Percentiles rank a stretch among this genome's conserved stretches.
Conservation (phyloP, 2,797 vertebrate species). For the Diceros bicornis region DNA sequence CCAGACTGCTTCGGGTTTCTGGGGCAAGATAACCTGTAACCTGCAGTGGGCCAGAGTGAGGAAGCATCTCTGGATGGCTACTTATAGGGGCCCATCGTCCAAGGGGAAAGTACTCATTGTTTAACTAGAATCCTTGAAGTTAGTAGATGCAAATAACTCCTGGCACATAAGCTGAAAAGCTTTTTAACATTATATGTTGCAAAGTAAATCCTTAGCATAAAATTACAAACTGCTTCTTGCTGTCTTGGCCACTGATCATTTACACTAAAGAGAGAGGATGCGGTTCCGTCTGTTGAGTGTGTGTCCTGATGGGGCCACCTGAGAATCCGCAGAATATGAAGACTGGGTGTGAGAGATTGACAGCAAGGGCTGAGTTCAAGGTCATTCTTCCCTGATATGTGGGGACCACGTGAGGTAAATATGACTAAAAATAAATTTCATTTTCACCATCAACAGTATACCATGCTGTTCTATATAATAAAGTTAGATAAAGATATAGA, state of each 20-base stretch:
- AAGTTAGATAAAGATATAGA: not conserved
- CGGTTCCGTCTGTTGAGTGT: not conserved
- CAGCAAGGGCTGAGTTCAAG: not conserved
- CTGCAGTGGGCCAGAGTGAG: no score
- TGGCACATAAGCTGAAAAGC: not conserved
- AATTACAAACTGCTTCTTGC: not conserved
- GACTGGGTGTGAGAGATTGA: no score
- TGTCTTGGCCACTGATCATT: not conserved
- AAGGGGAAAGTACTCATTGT: not conserved
- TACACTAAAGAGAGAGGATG: not conserved
- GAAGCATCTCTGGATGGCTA: not conserved
- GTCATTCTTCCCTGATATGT: not conserved
- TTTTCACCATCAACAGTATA: not conserved
- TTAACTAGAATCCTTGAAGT: not conserved
- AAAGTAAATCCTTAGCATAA: not conserved
- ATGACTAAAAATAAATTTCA: not conserved
- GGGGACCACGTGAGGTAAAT: not conserved
- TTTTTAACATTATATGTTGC: not conserved
- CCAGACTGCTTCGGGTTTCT: not conserved
- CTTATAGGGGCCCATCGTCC: not conserved
- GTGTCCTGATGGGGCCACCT: not conserved
- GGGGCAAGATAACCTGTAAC: not conserved
- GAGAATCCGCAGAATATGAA: not conserved
- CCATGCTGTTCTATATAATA: not conserved
- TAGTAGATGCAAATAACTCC: not conserved